A percentile compares a stretch with the other conserved stretches of the same genome.
Evolutionary conservation across 2,113 vertebrate species (phyloP).

Genomic region (Lepus europaeus): DNA sequence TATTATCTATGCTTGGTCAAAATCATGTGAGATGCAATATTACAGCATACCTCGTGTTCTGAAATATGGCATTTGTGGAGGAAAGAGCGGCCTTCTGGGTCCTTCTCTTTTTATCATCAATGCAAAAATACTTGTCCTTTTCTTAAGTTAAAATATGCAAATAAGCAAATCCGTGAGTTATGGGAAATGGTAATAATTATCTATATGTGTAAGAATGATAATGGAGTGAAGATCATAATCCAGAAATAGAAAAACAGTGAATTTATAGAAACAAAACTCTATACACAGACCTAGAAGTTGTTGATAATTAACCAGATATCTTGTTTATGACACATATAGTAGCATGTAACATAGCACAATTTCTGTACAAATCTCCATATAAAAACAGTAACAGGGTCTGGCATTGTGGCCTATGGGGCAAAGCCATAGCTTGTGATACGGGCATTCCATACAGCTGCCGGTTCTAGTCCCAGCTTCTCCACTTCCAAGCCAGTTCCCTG

Average conservation of each 20-base stretch:
- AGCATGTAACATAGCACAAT: neutral
- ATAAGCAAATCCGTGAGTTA: neutral
- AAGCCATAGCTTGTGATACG: no score
- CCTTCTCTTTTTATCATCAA: neutral
- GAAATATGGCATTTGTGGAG: neutral
- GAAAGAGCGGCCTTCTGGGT: neutral
- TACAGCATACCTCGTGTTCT: conserved; percentile 6
- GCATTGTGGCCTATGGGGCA: no score
- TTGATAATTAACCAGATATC: neutral
- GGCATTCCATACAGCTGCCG: no score
- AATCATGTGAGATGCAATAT: neutral
- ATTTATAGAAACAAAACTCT: conserved; percentile 34
- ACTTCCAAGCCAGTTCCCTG: no score
- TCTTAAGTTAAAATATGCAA: neutral
- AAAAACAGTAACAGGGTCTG: neutral
- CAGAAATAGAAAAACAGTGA: neutral
- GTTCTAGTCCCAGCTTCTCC: no score
- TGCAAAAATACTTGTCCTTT: neutral
- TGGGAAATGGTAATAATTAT: neutral
- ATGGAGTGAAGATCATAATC: neutral
- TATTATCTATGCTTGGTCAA: neutral
- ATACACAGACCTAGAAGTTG: neutral
- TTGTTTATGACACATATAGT: neutral
- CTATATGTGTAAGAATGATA: neutral
- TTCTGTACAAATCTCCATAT: neutral